Evolutionary conservation across 2,888 invertebrate genomes (phyloP).

Genomic region (Gryllus longicercus): DNA sequence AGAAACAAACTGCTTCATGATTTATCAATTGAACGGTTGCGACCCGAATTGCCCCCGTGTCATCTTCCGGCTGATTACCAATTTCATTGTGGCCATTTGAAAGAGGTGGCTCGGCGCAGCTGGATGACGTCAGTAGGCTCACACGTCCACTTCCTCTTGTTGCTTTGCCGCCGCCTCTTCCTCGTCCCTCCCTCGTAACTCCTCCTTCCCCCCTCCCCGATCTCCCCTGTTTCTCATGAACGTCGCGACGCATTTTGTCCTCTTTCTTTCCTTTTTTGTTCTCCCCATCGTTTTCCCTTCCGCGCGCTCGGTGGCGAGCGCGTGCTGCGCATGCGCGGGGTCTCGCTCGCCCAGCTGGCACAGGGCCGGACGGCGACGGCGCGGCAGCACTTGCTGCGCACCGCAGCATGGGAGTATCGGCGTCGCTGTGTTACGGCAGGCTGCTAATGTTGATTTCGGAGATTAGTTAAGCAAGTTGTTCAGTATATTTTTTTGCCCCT

Average conservation of each 20-base stretch:
- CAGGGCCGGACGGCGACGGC: not conserved
- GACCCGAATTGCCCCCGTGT: too few relatives aligned
- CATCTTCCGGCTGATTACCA: not conserved
- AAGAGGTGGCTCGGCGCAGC: not conserved
- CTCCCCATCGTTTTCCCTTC: not conserved
- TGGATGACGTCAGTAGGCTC: not conserved
- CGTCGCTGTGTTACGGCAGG: too few relatives aligned
- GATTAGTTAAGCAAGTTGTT: too few relatives aligned
- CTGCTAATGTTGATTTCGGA: too few relatives aligned
- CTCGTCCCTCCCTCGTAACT: not conserved
- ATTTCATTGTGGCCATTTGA: not conserved
- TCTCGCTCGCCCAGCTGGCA: not conserved
- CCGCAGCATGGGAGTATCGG: too few relatives aligned
- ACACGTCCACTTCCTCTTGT: slow-evolving; percentile 17
- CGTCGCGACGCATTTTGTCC: not conserved
- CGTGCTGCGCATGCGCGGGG: not conserved
- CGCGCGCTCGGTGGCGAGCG: not conserved
- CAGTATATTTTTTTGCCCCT: too few relatives aligned
- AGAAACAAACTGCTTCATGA: too few relatives aligned
- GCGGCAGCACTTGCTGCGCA: too few relatives aligned
- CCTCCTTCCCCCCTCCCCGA: not conserved
- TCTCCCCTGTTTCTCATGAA: not conserved
- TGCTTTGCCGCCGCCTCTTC: not conserved
- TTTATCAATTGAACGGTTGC: too few relatives aligned
- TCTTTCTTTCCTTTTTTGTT: not conserved